Evolutionary conservation across 2,888 invertebrate genomes (phyloP).

Genomic region (Drosophila eohydei): DNA sequence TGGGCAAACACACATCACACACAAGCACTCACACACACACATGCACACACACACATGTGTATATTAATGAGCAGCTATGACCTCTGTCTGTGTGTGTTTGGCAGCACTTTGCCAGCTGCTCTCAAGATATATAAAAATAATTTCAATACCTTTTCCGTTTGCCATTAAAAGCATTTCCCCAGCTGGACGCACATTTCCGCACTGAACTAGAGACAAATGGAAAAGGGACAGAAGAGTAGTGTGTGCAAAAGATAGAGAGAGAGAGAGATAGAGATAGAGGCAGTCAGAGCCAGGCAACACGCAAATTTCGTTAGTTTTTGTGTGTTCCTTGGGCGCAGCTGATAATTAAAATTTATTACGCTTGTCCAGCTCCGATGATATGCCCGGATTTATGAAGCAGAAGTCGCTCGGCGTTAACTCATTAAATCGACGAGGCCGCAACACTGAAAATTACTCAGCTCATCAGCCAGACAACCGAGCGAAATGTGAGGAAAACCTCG

Average conservation of each 20-base stretch:
- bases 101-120: constrained; percentile 40
- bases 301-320: constrained; percentile 42
- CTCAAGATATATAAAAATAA: constrained; percentile 64
- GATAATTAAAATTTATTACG: constrained; percentile 83
- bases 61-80: constrained; percentile 54
- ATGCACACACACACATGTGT: constrained; percentile 14
- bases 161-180: constrained; percentile 76
- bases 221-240: not conserved
- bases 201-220: constrained; percentile 24
- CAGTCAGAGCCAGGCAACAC: constrained; percentile 5
- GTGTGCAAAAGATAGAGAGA: not conserved
- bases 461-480: constrained; percentile 13
- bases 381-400: constrained; percentile 68
- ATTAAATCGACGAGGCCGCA: constrained; percentile 62
- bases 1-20: constrained; percentile 17
- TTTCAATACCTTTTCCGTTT: constrained; percentile 76
- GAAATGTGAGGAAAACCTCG: constrained; percentile 19
- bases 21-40: constrained; percentile 8
- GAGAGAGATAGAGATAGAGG: not conserved
- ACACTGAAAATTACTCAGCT: constrained; percentile 45
- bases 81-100: not conserved
- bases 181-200: constrained; percentile 57
- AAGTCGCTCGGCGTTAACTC: constrained; percentile 41
- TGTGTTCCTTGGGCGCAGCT: constrained; percentile 16
- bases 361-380: constrained; percentile 57